Evolutionary conservation across 2,797 vertebrate species (phyloP).

Genomic region (Esox masquinongy): DNA sequence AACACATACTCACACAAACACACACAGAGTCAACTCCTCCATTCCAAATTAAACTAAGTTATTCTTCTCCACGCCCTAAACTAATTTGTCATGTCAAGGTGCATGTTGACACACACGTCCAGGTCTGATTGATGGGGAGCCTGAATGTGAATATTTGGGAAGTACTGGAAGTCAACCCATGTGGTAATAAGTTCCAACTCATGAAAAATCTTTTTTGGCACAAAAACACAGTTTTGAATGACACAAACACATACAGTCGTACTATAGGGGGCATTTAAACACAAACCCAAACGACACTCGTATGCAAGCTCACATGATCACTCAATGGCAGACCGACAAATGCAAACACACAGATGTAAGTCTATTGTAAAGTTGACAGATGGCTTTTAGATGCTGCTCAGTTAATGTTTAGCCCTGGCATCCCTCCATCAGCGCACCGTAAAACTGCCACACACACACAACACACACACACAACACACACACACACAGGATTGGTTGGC

Average conservation of each 20-base stretch:
- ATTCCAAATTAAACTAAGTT: constrained; percentile 29
- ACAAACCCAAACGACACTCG: not conserved
- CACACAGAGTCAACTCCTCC: constrained; percentile 3
- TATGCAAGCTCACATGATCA: not conserved
- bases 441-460: not conserved
- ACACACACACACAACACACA: constrained; percentile 10
- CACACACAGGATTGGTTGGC: constrained; percentile 8
- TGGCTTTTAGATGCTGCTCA: not conserved
- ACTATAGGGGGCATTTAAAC: not conserved
- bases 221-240: not conserved
- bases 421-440: not conserved
- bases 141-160: constrained; percentile 29
- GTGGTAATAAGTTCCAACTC: no score
- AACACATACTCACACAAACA: not conserved
- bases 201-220: no score
- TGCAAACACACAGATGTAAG: constrained; percentile 1
- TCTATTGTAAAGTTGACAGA: constrained; percentile 7
- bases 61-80: constrained; percentile 29
- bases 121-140: not conserved
- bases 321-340: not conserved
- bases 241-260: not conserved
- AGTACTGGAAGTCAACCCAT: not conserved
- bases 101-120: constrained; percentile 53
- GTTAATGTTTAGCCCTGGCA: not conserved
- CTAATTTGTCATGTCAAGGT: constrained; percentile 47